Evolutionary conservation across 1,140 invertebrate genomes (phyloP).

Genomic region (Pseudomyrmex sp.): DNA sequence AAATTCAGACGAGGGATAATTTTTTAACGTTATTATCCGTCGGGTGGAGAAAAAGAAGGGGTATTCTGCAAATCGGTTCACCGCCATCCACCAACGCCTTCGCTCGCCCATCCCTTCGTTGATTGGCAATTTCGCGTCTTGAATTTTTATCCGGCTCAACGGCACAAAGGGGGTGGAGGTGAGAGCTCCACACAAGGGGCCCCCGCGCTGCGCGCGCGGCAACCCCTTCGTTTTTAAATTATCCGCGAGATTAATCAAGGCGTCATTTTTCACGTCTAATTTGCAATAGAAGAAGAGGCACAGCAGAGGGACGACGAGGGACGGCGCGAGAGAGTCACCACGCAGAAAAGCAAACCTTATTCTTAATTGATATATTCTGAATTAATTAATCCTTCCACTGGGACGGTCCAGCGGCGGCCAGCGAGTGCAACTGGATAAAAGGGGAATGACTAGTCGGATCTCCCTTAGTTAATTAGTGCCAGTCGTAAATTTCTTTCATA

Average conservation of each 20-base stretch:
- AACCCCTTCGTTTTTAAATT: slow-evolving; percentile 86
- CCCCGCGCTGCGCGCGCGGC: slow-evolving; percentile 60
- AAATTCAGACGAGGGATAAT: slow-evolving; percentile 84
- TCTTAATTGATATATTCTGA: slow-evolving; percentile 86
- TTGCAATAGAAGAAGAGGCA: slow-evolving; percentile 83
- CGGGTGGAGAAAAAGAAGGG: slow-evolving; percentile 13
- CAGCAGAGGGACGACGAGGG: slow-evolving; percentile 38
- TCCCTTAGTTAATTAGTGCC: slow-evolving; percentile 84
- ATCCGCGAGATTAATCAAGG: slow-evolving; percentile 86
- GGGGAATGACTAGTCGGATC: slow-evolving; percentile 41
- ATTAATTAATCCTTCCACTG: slow-evolving; percentile 85
- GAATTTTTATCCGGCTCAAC: slow-evolving; percentile 84
- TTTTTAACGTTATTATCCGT: slow-evolving; percentile 85
- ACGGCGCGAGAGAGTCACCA: slow-evolving; percentile 63
- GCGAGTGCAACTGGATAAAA: slow-evolving; percentile 46
- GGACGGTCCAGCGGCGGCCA: slow-evolving; percentile 70
- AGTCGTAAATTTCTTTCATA: slow-evolving; percentile 85
- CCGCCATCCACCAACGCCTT: slow-evolving; percentile 77
- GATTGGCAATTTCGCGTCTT: slow-evolving; percentile 81
- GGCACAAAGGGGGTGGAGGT: slow-evolving; percentile 54
- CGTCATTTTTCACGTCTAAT: slow-evolving; percentile 86
- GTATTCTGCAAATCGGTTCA: slow-evolving; percentile 75
- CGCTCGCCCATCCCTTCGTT: slow-evolving; percentile 60
- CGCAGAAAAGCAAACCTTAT: slow-evolving; percentile 84
- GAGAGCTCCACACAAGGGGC: background rate